Evolutionary conservation across 2,113 vertebrate genomes (phyloP), one percentile per base, ranked within the genome.

Genomic region (Platysteira castanea): DNA sequence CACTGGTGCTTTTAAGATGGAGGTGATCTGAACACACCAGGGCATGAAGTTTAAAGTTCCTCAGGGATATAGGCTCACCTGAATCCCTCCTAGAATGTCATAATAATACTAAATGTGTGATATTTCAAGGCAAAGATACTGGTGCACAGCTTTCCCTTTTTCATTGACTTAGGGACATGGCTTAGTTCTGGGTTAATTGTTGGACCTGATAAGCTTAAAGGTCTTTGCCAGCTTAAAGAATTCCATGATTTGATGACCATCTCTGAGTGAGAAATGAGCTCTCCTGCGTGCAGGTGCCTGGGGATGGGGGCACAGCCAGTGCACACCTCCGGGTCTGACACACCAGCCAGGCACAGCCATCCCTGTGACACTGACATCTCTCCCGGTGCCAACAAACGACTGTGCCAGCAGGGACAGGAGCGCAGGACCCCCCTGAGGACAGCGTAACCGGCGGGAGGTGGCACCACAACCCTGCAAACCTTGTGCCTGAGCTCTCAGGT

Each of bases 161-260:
- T 26, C 26, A 64, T 4, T 11, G 15, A 24, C 28, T 73, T 78
- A 30, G 0, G 1, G n/a, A 7, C 23, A 12, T 18, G 52, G 18
- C 13, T 53, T 18, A 30, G 30, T 22, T 24, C 5, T 41, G 39
- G 13, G 30, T 39, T 41, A 52, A 41, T 35, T 53, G 10, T 3
- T 76, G 49, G 71, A 49, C 47, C 10, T 35, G 10, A 63, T 7
- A 31, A 84, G 54, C 47, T 31, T 35, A 10, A 68, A 53, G 11
- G 24, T 22, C 47, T 68, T 61, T 53, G 41, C 39, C 30, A 83
- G 2, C 10, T 17, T 19, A 35, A 22, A 61, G 11, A 41, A 61
- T 27, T 35, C 17, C 5, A 9, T 5, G 24, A 47, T 37, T 22
- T 30, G 23, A 31, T 76, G 70, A 35, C 21, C 35, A n/a, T 3